Conservation (phyloP, 2,113 vertebrate species). For the Emydocephalus ijimae region DNA sequence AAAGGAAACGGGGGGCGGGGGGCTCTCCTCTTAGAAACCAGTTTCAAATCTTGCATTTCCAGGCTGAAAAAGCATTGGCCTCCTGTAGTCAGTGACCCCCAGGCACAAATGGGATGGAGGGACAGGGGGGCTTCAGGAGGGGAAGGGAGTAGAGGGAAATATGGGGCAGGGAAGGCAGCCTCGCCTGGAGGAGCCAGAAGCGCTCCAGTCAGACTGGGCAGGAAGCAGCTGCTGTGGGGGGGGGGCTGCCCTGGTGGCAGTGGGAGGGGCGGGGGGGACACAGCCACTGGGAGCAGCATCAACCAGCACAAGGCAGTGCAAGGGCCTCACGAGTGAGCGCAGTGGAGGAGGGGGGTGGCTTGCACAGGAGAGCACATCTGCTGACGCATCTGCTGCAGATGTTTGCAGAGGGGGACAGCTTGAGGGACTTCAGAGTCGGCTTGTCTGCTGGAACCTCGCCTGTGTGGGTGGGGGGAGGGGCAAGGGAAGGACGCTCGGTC, state of each 20-base stretch:
- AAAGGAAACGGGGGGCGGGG: background rate
- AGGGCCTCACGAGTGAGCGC: background rate
- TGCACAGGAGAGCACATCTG: background rate
- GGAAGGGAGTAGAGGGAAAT: background rate
- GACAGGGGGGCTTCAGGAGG: background rate
- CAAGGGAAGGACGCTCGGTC: background rate
- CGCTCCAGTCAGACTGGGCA: background rate
- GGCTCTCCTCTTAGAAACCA: background rate
- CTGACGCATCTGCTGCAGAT: background rate
- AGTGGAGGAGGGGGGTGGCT: background rate
- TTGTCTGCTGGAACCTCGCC: background rate
- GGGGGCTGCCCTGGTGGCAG: background rate
- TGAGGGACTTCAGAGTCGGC: background rate
- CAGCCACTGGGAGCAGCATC: background rate
- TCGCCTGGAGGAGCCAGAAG: background rate
- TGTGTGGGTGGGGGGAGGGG: background rate
- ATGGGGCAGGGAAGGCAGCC: background rate
- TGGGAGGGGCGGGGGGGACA: background rate
- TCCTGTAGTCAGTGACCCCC: too few species aligned
- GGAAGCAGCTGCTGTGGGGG: background rate
- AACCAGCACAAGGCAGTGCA: background rate
- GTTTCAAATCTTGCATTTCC: background rate
- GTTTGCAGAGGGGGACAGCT: background rate
- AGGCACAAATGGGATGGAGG: background rate
- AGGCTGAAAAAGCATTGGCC: background rate